These are phyloP conservation scores for Argya squamiceps DNA, from an alignment of 2,797 vertebrate species.

Conservation along the genomic window DNA sequence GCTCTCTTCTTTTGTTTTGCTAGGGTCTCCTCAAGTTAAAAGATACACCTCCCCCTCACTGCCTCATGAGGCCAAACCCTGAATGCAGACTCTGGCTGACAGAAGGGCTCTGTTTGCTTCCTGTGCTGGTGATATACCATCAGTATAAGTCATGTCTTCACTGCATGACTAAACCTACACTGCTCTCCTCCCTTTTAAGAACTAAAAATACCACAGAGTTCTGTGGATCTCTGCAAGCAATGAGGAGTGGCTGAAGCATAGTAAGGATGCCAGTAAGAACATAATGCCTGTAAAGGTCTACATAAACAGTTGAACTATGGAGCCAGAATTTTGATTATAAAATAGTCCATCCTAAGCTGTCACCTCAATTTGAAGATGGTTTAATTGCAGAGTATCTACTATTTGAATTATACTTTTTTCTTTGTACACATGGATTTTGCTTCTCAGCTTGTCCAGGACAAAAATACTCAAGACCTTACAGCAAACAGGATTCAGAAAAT, in stretches of 20 bases:
- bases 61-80: neutral
- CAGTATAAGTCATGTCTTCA: accelerated
- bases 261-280: neutral
- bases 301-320: neutral
- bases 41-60: neutral
- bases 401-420: neutral
- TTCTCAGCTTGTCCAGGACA: neutral
- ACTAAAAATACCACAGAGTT: neutral
- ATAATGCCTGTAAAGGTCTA: neutral
- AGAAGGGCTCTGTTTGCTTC: neutral
- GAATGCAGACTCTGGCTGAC: neutral
- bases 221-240: neutral
- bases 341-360: neutral
- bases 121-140: neutral
- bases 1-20: neutral
- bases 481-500: neutral
- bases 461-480: neutral
- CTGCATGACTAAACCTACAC: neutral
- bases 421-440: neutral
- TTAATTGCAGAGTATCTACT: neutral
- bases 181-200: neutral
- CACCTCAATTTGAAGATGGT: neutral
- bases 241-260: neutral
- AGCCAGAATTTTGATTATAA: neutral
- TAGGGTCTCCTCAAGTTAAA: neutral